Base-by-base conservation (phyloP, 2,797 vertebrate genomes). In the Myotis vivesi region DNA sequence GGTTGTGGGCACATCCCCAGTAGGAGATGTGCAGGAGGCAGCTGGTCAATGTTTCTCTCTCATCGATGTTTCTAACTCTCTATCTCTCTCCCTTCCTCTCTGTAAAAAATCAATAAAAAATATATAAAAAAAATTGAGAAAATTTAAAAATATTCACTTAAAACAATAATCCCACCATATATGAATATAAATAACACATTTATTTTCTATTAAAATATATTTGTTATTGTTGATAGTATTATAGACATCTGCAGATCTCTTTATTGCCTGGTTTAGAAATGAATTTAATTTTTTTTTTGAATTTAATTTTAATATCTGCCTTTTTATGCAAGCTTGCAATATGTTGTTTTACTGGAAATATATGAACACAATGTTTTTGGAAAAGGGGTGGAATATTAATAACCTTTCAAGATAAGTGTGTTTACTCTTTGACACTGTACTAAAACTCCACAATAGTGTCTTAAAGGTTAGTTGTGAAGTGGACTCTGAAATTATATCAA, bases 101-200 rank as follows among this genome's bases (percentile, higher is more conserved):
- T n/a, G n/a, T n/a, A n/a, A n/a, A n/a, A n/a, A n/a, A n/a, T n/a
- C n/a, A n/a, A n/a, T n/a, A n/a, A n/a, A n/a, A n/a, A n/a, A n/a
- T n/a, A n/a, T n/a, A n/a, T n/a, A n/a, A n/a, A n/a, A 76, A 95
- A 92, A 87, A 59, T 46, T 68, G 69, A 87, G 28, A 64, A 91
- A 79, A 30, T 83, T 83, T 13, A 73, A 84, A 91, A 53, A 73
- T 68, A 92, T 95, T 84, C 22, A 81, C 62, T 81, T 68, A 76
- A 76, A 85, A 68, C 25, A 72, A 55, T 64, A 62, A 82, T 38
- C 23, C 20, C 13, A 64, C 55, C n/a, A 57, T 46, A 38, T 57
- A 66, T 66, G 68, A 92, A 80, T 20, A 95, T 20, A 84, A 49
- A 22, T 13, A 80, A 89, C 13, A 89, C 12, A 59, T 59, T 87